Percentiles rank a stretch among this genome's conserved stretches.
phyloP scores from a whole-genome alignment of 2,797 vertebrate genomes.

The Cuculus canorus region DNA sequence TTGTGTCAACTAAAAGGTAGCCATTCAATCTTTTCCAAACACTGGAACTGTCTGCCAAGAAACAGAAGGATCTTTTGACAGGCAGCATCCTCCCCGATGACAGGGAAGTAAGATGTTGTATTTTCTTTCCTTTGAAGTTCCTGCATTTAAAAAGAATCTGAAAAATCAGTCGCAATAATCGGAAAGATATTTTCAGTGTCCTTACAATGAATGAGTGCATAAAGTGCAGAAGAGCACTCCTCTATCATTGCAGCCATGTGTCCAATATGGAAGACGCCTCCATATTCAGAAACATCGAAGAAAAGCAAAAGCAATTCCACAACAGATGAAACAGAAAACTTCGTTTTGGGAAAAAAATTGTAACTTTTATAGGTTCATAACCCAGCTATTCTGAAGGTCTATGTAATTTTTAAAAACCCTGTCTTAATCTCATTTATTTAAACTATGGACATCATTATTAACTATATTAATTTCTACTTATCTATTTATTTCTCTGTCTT shows the following conservation, averaged over 20 bases:
- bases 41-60: neutral
- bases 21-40: neutral
- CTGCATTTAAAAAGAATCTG: neutral
- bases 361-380: neutral
- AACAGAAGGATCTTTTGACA: neutral
- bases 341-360: neutral
- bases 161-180: neutral
- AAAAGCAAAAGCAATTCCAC: neutral
- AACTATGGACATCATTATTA: neutral
- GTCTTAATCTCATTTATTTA: neutral
- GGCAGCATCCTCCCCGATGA: neutral
- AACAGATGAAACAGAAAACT: neutral
- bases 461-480: neutral
- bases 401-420: neutral
- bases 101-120: neutral
- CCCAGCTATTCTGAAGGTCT: neutral
- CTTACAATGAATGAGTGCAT: neutral
- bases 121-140: neutral
- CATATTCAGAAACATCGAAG: neutral
- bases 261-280: neutral
- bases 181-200: neutral
- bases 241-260: neutral
- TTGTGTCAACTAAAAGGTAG: neutral
- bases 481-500: neutral
- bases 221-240: neutral